These are phyloP conservation scores for Pteronotus mesoamericanus DNA, from an alignment of 2,797 vertebrate species.

Conservation along the genomic window DNA sequence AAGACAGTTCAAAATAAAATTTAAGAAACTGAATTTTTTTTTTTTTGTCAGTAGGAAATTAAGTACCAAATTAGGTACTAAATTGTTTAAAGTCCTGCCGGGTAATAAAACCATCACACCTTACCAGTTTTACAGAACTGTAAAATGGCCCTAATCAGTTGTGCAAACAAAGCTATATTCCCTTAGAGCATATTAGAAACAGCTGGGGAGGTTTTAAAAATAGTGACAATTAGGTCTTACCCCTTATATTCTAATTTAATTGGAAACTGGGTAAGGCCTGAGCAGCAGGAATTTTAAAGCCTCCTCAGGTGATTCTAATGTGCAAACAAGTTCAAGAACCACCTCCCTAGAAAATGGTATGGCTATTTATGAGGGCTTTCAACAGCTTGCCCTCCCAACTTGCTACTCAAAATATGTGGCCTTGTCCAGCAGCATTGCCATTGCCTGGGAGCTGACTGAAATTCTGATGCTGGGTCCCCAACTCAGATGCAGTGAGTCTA, in stretches of 20 bases:
- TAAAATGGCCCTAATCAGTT: not conserved
- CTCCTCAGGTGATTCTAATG: not conserved
- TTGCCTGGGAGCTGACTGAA: not conserved
- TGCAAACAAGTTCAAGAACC: not conserved
- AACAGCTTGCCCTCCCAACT: not conserved
- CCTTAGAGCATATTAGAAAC: not conserved
- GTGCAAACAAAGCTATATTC: not conserved
- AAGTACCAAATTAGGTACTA: not conserved
- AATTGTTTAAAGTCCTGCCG: not conserved
- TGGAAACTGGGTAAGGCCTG: not conserved
- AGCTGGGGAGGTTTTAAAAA: not conserved
- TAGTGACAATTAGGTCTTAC: not conserved
- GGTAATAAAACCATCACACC: not conserved
- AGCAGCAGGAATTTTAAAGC: not conserved
- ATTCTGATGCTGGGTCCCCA: not conserved
- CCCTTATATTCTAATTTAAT: not conserved
- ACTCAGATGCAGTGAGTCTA: not conserved
- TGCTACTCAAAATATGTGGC: not conserved
- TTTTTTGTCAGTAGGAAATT: not conserved
- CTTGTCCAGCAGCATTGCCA: not conserved
- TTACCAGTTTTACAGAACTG: slow-evolving; percentile 2
- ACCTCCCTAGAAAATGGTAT: not conserved
- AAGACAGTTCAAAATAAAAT: not conserved
- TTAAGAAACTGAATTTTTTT: not conserved
- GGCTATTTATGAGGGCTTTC: not conserved